These are phyloP conservation scores for Forbesichthys agassizii DNA, from an alignment of 2,113 vertebrate genomes.

Conservation along the genomic window DNA sequence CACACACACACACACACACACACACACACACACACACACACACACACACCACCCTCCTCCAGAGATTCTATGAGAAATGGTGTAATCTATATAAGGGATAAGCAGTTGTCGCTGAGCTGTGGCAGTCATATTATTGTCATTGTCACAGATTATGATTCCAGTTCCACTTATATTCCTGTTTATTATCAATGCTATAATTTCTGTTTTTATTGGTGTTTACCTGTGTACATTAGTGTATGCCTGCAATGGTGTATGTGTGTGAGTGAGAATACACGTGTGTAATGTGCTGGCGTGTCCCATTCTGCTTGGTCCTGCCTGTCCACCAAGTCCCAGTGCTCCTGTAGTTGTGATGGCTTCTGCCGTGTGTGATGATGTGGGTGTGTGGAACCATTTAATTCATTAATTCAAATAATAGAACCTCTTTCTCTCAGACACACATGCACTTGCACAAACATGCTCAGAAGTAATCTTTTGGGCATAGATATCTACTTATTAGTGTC, in stretches of 20 bases:
- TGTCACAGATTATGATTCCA: conserved; percentile 65
- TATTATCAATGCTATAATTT: conserved; percentile 69
- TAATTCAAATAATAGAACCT: conserved; percentile 21
- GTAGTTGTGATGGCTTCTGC: conserved; percentile 50
- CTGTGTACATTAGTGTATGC: conserved; percentile 52
- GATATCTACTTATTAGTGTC: not conserved
- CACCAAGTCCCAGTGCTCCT: conserved; percentile 24
- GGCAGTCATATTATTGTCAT: conserved; percentile 68
- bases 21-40: not conserved
- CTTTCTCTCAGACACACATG: not conserved
- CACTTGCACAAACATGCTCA: not conserved
- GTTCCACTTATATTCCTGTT: conserved; percentile 65
- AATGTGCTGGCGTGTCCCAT: conserved; percentile 52
- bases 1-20: conserved; percentile 2
- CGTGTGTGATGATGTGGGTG: conserved; percentile 1
- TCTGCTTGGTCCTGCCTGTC: conserved; percentile 53
- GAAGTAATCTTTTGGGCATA: not conserved
- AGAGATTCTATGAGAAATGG: conserved; percentile 57
- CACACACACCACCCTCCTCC: conserved; percentile 32
- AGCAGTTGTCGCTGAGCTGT: conserved; percentile 47
- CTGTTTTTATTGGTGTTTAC: conserved; percentile 74
- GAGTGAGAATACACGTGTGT: conserved; percentile 11
- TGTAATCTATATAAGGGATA: conserved; percentile 75
- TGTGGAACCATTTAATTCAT: not conserved
- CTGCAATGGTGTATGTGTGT: conserved; percentile 11